Base-by-base conservation (phyloP, 37 sponge, comb jelly and placozoan species). In the Halichondria panicea region DNA sequence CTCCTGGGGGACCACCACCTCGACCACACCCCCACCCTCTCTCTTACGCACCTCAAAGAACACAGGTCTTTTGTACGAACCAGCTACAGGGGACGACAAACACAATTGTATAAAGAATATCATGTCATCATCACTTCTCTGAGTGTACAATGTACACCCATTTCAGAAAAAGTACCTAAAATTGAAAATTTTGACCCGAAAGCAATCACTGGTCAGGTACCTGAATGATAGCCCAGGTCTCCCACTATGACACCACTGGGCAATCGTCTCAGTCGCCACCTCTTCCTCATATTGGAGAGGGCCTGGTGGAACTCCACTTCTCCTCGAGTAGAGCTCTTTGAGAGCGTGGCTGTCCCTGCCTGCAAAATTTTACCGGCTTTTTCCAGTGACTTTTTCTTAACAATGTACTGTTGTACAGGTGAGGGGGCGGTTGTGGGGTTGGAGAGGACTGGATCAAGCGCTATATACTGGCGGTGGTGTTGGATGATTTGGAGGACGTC, bases 361-460 rank as follows among this genome's bases (percentile, higher is more conserved):
- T 55, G 73, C 0, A 89, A 57, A 15, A 89, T 89, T 1, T 43
- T 66, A 66, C 85, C 90, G 25, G 85, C 90, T n/a, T 65, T 57
- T 36, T 55, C 71, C 40, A 89, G 71, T 25, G 90, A 85, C 81
- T 79, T 89, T 64, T 89, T 89, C 72, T 84, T 89, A 66, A 55
- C 75, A 0, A 79, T 18, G 22, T 80, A 72, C 45, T 89, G 90
- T 52, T 76, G 80, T 21, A 77, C 60, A 3, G 75, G 77, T 19
- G 65, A 46, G 18, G 68, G 31, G 44, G 76, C 15, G 35, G 45
- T 52, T 19, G 61, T 21, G 13, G 75, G 62, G 32, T 63, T 71
- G 43, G 66, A 44, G 24, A 60, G 43, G 13, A 89, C 90, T 54
- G 80, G 80, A 63, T 84, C 81, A 36, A 89, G 69, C 3, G 76